Evolutionary conservation across 2,888 invertebrate genomes (phyloP), one percentile per base, ranked within the genome.

Genomic region (Anticlea derivata): DNA sequence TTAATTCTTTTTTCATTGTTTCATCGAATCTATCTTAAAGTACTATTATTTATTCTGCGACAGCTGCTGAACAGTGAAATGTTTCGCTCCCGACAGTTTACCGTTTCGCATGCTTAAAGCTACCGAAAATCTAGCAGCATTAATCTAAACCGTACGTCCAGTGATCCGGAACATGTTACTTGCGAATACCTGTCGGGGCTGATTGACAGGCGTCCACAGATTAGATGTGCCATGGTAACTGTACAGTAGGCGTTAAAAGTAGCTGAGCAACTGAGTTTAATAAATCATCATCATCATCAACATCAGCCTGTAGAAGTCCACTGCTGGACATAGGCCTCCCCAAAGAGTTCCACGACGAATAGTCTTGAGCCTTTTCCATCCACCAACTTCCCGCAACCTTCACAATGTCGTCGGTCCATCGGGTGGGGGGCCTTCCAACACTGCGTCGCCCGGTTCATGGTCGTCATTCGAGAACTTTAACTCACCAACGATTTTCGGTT

Each of bases 151-250:
- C 41, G 41, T 37, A 69, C 75, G 71, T 68, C 61, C 67, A 65
- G 56, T 73, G 77, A 72, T 75, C 70, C 74, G 68, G 70, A 70
- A 77, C 75, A 70, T 78, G 76, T 75, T 73, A 74, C 74, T 73
- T 69, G 73, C 73, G 70, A 68, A 73, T 68, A 64, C 69, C 73
- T 74, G 82, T 80, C 80, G 70, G 65, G 46, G 47, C 50, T 79
- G 85, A 85, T 75, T 80, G 86, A 84, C 85, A 83, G 81, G 63
- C 73, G 75, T 79, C 80, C 65, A 60, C 70, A 65, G 80, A 87
- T 88, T 88, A 88, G 86, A 85, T 85, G 86, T 80, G 80, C 83
- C 76, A 75, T 73, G 78, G 74, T 82, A 83, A 84, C 83, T 76
- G 65, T 63, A 68, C 31, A 37, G 11, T 20, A 7, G 26, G 1